A percentile compares a stretch with the other conserved stretches of the same genome.
phyloP scores from a whole-genome alignment of 2,888 invertebrate genomes.

The Stenchaetothrips biformis region DNA sequence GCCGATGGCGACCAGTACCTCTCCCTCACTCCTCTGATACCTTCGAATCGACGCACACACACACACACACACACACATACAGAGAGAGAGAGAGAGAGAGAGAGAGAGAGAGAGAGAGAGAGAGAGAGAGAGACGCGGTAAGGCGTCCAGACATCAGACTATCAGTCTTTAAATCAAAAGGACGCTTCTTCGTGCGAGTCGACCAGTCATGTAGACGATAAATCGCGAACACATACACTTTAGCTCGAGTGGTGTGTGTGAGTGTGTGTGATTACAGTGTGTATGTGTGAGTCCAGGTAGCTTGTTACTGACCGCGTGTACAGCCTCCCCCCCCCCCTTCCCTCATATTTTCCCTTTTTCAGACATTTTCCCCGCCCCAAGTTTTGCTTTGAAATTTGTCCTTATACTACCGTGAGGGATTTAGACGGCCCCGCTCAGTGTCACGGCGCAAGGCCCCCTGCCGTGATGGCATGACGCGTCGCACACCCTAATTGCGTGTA shows the following conservation, averaged over 20 bases:
- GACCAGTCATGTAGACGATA: slow-evolving; percentile 8
- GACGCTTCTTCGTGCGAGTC: slow-evolving; percentile 7
- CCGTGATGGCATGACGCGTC: background rate
- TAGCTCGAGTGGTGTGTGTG: background rate
- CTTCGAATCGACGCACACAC: background rate
- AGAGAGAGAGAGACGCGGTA: background rate
- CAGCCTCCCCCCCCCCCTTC: background rate
- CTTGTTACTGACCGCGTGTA: background rate
- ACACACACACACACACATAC: too few relatives aligned
- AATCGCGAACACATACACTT: background rate
- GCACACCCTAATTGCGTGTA: slow-evolving; percentile 7
- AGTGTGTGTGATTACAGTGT: background rate
- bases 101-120: too few relatives aligned
- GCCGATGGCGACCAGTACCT: too few relatives aligned
- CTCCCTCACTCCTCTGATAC: too few relatives aligned
- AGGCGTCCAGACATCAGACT: background rate
- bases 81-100: too few relatives aligned
- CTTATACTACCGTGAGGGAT: too few relatives aligned
- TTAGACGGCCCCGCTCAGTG: too few relatives aligned
- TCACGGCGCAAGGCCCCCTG: too few relatives aligned
- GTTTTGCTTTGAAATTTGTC: too few relatives aligned
- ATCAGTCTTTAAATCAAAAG: slow-evolving; percentile 21
- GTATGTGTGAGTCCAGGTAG: background rate
- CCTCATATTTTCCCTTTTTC: too few relatives aligned
- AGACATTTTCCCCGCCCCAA: too few relatives aligned